Percentiles rank a stretch among this genome's conserved stretches.
phyloP scores from a whole-genome alignment of 2,888 invertebrate species.

The Dorcus parallelipipedus region DNA sequence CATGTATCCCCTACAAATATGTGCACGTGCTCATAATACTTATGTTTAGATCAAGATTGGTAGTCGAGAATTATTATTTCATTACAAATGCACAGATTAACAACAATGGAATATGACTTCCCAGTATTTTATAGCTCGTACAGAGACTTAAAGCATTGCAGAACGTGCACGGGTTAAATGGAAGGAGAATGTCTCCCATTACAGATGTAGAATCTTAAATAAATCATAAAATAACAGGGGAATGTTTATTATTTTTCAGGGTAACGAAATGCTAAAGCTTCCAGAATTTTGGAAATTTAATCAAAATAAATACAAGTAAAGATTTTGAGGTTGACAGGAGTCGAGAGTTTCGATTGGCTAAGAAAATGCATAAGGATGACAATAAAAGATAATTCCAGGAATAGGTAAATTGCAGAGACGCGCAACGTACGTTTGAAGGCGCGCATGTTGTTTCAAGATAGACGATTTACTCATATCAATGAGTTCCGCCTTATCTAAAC shows the following conservation, averaged over 20 bases:
- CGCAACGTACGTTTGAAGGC: conserved; percentile 11
- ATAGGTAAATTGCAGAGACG: conserved; percentile 18
- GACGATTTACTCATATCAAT: conserved; percentile 35
- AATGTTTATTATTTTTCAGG: not conserved
- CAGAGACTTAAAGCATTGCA: not conserved
- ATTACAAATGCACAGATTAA: conserved; percentile 1
- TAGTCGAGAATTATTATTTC: not conserved
- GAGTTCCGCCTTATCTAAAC: conserved; percentile 38
- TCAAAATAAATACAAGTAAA: too few relatives aligned
- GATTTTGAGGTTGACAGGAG: too few relatives aligned
- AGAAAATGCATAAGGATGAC: not conserved
- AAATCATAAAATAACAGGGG: not conserved
- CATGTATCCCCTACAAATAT: not conserved
- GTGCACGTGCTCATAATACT: not conserved
- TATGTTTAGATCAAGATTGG: not conserved
- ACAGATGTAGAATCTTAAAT: not conserved
- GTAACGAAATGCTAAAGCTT: too few relatives aligned
- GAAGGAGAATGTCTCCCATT: not conserved
- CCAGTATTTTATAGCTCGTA: not conserved
- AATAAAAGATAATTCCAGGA: conserved; percentile 19
- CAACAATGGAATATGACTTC: conserved; percentile 1
- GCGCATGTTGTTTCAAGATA: conserved; percentile 17
- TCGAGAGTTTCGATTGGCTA: too few relatives aligned
- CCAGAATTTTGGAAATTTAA: too few relatives aligned
- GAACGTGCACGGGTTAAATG: not conserved